Evolutionary conservation across 2,113 vertebrate genomes (phyloP).

Genomic region (Gopherus flavomarginatus): DNA sequence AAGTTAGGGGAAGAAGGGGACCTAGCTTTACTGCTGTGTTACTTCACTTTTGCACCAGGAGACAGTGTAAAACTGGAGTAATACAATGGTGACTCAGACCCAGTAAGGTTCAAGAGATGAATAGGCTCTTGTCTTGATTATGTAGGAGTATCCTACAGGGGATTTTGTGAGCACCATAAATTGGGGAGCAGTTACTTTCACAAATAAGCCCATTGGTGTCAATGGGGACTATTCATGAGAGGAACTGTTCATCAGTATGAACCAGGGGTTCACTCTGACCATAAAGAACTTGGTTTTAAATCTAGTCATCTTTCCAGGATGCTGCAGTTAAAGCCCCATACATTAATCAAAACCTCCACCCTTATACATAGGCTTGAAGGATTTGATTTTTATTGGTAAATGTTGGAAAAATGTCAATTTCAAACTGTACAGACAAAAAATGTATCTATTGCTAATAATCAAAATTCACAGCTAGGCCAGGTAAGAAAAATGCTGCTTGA

Average conservation of each 20-base stretch:
- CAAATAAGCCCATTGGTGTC: neutral
- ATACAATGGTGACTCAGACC: neutral
- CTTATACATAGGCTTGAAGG: neutral
- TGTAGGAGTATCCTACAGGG: neutral
- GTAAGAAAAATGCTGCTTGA: neutral
- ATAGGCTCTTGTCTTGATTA: neutral
- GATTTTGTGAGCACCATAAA: neutral
- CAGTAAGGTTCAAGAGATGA: neutral
- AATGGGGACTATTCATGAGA: neutral
- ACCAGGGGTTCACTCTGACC: neutral
- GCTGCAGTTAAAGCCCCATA: neutral
- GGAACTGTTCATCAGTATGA: neutral
- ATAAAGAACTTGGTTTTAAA: neutral
- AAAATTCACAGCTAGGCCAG: neutral
- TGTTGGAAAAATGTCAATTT: neutral
- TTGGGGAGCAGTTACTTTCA: neutral
- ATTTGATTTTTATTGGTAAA: neutral
- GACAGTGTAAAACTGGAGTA: neutral
- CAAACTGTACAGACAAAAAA: neutral
- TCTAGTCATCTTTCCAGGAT: neutral
- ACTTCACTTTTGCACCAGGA: neutral
- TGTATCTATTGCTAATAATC: neutral
- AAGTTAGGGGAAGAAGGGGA: neutral
- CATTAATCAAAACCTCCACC: fast-evolving
- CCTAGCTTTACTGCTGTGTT: neutral